Percentiles rank a stretch among this genome's conserved stretches.
Conservation (phyloP, 2,888 invertebrate genomes). For the Lissocephala sabroskyi region DNA sequence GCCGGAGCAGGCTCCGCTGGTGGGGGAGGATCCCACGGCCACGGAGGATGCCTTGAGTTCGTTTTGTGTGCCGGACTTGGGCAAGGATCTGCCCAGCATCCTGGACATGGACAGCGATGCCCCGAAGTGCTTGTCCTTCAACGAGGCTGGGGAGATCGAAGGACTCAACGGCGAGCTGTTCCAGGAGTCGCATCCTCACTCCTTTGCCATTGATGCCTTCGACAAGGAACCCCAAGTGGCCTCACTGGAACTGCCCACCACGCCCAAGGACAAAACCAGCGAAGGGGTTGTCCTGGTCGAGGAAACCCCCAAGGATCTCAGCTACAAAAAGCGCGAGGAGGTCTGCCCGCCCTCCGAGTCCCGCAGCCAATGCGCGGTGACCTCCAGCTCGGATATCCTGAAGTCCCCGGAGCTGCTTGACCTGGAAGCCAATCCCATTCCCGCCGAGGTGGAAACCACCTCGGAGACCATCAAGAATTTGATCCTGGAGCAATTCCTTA, state of each 20-base stretch:
- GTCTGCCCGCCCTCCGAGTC: slow-evolving; percentile 63
- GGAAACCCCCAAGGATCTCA: slow-evolving; percentile 77
- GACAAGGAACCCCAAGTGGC: slow-evolving; percentile 46
- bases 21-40: slow-evolving; percentile 7
- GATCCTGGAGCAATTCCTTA: slow-evolving; percentile 65
- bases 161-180: slow-evolving; percentile 69
- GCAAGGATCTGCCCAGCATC: slow-evolving; percentile 78
- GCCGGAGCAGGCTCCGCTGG: slow-evolving; percentile 44
- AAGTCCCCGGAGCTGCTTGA: slow-evolving; percentile 77
- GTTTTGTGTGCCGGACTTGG: slow-evolving; percentile 50
- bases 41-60: slow-evolving; percentile 31
- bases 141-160: slow-evolving; percentile 72
- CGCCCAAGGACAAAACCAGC: slow-evolving; percentile 73
- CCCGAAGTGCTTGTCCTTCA: slow-evolving; percentile 71
- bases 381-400: slow-evolving; percentile 81
- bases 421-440: slow-evolving; percentile 73
- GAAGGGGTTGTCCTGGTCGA: slow-evolving; percentile 74
- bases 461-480: slow-evolving; percentile 74
- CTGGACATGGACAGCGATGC: slow-evolving; percentile 76
- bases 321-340: slow-evolving; percentile 74
- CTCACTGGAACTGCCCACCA: slow-evolving; percentile 28
- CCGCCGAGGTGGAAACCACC: slow-evolving; percentile 76
- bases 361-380: slow-evolving; percentile 75
- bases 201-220: slow-evolving; percentile 45
- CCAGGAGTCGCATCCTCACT: slow-evolving; percentile 35